These are phyloP conservation scores for Trissolcus basalis DNA, from an alignment of 1,140 invertebrate genomes.

Conservation along the genomic window DNA sequence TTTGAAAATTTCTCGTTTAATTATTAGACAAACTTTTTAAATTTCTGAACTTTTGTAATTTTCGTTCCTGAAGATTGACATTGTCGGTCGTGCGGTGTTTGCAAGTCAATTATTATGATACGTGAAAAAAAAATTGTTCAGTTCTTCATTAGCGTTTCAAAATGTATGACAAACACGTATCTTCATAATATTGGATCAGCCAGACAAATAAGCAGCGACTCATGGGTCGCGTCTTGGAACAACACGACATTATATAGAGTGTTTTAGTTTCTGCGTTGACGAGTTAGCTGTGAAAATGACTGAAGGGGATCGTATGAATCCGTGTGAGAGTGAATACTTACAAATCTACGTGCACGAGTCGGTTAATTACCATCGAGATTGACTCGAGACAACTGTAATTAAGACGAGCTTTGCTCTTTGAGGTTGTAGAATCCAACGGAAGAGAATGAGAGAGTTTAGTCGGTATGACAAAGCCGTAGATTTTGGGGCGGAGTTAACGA, in stretches of 20 bases:
- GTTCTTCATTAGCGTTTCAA: too few relatives aligned
- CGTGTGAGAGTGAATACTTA: conserved; percentile 57
- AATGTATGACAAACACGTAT: too few relatives aligned
- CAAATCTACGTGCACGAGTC: conserved; percentile 56
- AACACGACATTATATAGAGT: conserved; percentile 33
- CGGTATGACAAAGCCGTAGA: conserved; percentile 51
- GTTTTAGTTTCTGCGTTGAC: conserved; percentile 52
- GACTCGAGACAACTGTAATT: conserved; percentile 76
- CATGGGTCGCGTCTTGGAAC: too few relatives aligned
- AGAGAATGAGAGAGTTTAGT: conserved; percentile 53
- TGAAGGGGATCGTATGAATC: conserved; percentile 46
- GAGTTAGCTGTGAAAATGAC: conserved; percentile 56
- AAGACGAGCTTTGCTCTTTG: conserved; percentile 73
- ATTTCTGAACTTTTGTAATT: too few relatives aligned
- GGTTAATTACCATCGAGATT: conserved; percentile 76
- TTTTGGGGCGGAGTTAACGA: conserved; percentile 42
- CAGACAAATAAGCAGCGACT: too few relatives aligned
- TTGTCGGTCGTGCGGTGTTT: too few relatives aligned
- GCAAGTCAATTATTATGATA: too few relatives aligned
- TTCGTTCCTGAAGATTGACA: too few relatives aligned
- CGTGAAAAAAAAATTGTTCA: too few relatives aligned
- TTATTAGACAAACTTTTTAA: not conserved
- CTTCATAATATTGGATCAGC: too few relatives aligned
- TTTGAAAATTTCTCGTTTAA: not conserved
- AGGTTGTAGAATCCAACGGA: conserved; percentile 62